Evolutionary conservation across 2,113 vertebrate species (phyloP), one percentile per base, ranked within the genome.

Genomic region (Holacanthus passer): DNA sequence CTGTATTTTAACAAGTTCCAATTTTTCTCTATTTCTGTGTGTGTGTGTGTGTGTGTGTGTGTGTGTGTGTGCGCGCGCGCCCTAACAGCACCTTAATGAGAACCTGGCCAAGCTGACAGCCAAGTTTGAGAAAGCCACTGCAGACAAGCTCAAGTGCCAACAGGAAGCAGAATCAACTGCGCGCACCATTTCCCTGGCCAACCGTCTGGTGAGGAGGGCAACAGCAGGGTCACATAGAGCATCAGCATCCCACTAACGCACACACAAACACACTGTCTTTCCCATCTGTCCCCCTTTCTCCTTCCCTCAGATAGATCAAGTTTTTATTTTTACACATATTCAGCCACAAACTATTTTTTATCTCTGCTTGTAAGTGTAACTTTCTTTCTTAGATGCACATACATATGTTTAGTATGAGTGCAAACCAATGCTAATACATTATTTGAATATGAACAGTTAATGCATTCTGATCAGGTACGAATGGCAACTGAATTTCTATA

Each of bases 141-240:
- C 96, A 22, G 98, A 98, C 79, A 99, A 99, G 75, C 94, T 99
- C 68, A 95, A 94, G 92, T 99, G 98, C 90, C 97, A 98, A 90
- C 96, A 97, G 91, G 96, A 99, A 83, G 97, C 98, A 1, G 96
- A 97, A 65, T 92, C 92, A 16, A 99, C 98, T 0, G 94, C 95
- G 0, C 89, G 86, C 77, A 99, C 96, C 93, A 99, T 99, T 76
- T 80, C 94, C 50, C 96, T 99, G 7, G 98, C 98, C 83, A 98
- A 99, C 91, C 96, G 97, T 64, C 95, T 99, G 96, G 98, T 99
- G 91, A 97, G 97, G 89, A 86, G 72, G 52, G 52, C 66, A 55
- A 27, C 73, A 39, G 29, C 22, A 27, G 69, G 47, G 68, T 72
- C 81, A 73, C 45, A n/a, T 41, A 14, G 31, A 22, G 24, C 41